phyloP scores from a whole-genome alignment of 2,888 invertebrate genomes.

The Eupithecia inturbata region DNA sequence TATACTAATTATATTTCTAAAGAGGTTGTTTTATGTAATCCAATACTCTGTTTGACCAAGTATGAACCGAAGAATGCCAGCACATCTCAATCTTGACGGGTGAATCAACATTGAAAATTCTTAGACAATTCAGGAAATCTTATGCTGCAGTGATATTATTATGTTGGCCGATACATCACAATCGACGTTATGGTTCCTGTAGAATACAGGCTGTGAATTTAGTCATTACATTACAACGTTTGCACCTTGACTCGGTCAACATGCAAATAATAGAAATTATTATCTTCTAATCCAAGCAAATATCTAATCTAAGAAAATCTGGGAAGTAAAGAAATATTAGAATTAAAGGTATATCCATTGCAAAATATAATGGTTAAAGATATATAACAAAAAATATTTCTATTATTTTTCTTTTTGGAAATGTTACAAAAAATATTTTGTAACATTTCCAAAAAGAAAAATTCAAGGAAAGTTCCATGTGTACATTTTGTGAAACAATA shows the following conservation, averaged over 20 bases:
- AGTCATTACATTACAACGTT: neutral
- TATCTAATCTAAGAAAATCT: neutral
- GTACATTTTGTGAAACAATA: neutral
- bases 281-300: neutral
- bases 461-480: neutral
- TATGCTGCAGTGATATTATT: neutral
- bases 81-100: neutral
- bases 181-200: neutral
- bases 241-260: too few species aligned
- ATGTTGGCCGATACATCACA: neutral
- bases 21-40: constrained; percentile 9
- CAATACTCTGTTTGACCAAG: neutral
- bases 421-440: too few species aligned
- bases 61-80: neutral
- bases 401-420: too few species aligned
- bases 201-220: neutral
- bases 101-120: neutral
- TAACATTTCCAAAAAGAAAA: neutral
- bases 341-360: too few species aligned
- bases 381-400: too few species aligned
- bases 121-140: neutral
- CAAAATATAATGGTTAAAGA: too few species aligned
- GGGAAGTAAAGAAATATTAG: neutral
- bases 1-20: too few species aligned
- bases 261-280: neutral